Evolutionary conservation across 2,113 vertebrate species (phyloP).

Genomic region (Lophochroa leadbeateri): DNA sequence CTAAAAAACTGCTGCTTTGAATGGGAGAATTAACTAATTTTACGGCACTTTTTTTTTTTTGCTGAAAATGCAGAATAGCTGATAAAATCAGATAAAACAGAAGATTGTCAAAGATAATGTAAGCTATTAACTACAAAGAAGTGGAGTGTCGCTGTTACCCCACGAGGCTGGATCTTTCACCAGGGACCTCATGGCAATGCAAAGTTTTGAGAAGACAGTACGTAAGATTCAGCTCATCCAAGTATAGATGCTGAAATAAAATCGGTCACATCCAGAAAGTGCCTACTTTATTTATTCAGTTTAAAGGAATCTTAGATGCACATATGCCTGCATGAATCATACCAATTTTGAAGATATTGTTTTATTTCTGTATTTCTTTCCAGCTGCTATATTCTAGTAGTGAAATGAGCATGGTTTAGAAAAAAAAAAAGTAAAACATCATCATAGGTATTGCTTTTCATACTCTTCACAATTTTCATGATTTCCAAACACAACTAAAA

Average conservation of each 20-base stretch:
- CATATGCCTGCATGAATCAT: background rate
- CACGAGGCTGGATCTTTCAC: background rate
- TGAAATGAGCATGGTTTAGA: background rate
- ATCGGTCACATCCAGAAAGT: background rate
- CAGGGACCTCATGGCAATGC: background rate
- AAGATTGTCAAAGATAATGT: background rate
- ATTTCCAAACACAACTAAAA: background rate
- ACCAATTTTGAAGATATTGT: background rate
- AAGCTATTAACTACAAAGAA: background rate
- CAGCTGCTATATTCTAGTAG: background rate
- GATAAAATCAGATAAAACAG: background rate
- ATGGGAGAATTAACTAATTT: background rate
- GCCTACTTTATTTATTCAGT: background rate
- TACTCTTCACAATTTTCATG: background rate
- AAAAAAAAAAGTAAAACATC: background rate
- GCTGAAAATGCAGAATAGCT: background rate
- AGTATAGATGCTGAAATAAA: background rate
- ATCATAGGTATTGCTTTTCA: background rate
- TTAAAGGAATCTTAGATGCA: background rate
- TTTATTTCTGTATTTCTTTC: background rate
- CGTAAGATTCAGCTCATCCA: background rate
- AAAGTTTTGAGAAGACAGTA: background rate
- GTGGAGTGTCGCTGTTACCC: background rate
- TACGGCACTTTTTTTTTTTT: rapidly evolving
- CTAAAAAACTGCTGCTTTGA: background rate